phyloP scores from a whole-genome alignment of 2,888 invertebrate species.

The Eupithecia tripunctaria region DNA sequence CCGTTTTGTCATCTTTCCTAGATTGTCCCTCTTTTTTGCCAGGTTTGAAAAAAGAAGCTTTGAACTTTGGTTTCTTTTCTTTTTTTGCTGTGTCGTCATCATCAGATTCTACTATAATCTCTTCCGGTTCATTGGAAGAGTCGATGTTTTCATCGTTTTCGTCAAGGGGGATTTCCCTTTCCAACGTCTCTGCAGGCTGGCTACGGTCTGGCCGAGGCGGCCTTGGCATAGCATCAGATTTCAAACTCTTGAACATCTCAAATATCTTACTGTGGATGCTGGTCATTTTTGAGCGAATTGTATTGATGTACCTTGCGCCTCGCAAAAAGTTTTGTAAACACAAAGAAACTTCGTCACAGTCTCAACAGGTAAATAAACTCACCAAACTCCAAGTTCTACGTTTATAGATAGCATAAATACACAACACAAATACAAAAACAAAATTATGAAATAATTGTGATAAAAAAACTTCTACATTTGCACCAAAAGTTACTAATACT shows the following conservation, averaged over 20 bases:
- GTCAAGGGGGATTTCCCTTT: slow-evolving; percentile 38
- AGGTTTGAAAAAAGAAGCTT: slow-evolving; percentile 55
- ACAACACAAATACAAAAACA: no score
- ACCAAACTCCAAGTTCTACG: background rate
- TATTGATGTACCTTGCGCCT: background rate
- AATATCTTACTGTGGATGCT: slow-evolving; percentile 60
- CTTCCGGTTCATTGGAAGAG: slow-evolving; percentile 55
- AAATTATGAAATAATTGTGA: no score
- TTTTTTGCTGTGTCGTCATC: slow-evolving; percentile 56
- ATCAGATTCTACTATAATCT: slow-evolving; percentile 59
- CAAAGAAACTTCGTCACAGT: slow-evolving; percentile 12
- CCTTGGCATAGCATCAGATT: slow-evolving; percentile 81
- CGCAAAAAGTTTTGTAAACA: slow-evolving; percentile 3
- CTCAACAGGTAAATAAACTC: background rate
- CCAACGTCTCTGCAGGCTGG: slow-evolving; percentile 40
- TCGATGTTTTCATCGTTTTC: slow-evolving; percentile 53
- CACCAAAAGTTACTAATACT: no score
- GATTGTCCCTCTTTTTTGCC: slow-evolving; percentile 51
- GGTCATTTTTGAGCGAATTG: slow-evolving; percentile 47
- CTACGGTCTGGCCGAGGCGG: slow-evolving; percentile 64
- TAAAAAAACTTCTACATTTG: no score
- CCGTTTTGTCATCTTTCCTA: slow-evolving; percentile 48
- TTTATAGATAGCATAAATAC: no score
- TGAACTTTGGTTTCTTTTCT: slow-evolving; percentile 57
- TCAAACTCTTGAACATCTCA: slow-evolving; percentile 75